Conservation (phyloP, 2,888 invertebrate species). For the Drosophila demipolita region DNA sequence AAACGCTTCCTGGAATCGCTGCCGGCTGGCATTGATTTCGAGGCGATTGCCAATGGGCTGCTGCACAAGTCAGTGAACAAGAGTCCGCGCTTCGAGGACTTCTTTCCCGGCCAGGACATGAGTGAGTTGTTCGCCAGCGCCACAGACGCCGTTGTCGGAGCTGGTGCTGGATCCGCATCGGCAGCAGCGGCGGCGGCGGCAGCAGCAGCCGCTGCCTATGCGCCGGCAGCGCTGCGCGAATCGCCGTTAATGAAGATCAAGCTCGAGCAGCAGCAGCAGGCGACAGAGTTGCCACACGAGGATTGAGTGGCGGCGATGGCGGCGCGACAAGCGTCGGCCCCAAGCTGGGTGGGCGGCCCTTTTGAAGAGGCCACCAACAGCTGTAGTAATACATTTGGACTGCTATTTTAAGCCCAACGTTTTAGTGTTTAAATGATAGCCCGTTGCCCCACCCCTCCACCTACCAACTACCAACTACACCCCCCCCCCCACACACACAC, state of each 20-base stretch:
- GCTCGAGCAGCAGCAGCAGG: slow-evolving; percentile 83
- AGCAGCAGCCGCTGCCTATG: slow-evolving; percentile 70
- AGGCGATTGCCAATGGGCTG: slow-evolving; percentile 83
- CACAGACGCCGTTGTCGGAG: slow-evolving; percentile 59
- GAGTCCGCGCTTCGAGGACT: slow-evolving; percentile 84
- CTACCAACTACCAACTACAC: background rate
- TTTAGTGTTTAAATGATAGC: slow-evolving; percentile 61
- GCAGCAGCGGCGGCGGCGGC: slow-evolving; percentile 71
- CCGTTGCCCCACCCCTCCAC: slow-evolving; percentile 16
- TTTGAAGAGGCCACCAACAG: slow-evolving; percentile 59
- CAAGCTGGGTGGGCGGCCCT: slow-evolving; percentile 43
- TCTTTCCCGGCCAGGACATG: slow-evolving; percentile 83
- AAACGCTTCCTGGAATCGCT: slow-evolving; percentile 83
- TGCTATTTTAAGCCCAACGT: slow-evolving; percentile 84
- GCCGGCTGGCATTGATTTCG: slow-evolving; percentile 84
- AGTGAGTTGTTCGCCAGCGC: slow-evolving; percentile 79
- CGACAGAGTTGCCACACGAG: slow-evolving; percentile 82
- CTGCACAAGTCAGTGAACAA: slow-evolving; percentile 83
- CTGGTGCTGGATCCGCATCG: slow-evolving; percentile 63
- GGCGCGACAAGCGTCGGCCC: slow-evolving; percentile 11
- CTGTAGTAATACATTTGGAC: slow-evolving; percentile 68
- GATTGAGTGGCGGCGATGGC: slow-evolving; percentile 71
- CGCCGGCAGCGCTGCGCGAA: slow-evolving; percentile 67
- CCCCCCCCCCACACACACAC: slow-evolving; percentile 39
- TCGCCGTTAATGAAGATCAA: slow-evolving; percentile 83